Evolutionary conservation across 1,140 invertebrate species (phyloP), one percentile per base, ranked within the genome.

Genomic region (Eubasilissa regina): DNA sequence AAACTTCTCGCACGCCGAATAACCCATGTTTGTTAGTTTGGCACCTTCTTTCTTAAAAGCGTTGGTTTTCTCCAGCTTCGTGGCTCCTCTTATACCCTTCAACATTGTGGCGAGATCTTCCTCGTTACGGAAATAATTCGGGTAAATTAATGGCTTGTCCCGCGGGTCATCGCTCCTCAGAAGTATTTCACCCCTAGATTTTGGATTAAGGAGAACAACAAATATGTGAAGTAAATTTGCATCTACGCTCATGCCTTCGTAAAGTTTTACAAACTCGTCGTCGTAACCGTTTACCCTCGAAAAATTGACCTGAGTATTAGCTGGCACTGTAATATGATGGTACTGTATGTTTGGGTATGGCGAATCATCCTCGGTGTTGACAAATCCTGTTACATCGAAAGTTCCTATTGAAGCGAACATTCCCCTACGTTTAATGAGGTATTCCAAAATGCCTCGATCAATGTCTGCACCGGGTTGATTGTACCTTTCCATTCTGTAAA

Each of bases 91-190:
- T 12, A 90, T 87, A 35, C 89, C 90, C 84, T 88, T 90, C 8
- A 92, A 84, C 66, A 92, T 85, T 12, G 86, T 88, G n/a, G 87
- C 70, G 21, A 92, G 79, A 84, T 93, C 92, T 12, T 87, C 85
- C 56, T 85, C 77, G 70, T 92, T 88, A 11, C 90, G 79, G 56
- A 93, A 90, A 81, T 93, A 94, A 80, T 93, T 93, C 6, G 94
- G 90, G 84, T 92, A 90, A 53, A 95, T 91, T 25, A 92, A 79
- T 3, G 94, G 94, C 77, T 90, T 86, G 1, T 91, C 89, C 45
- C 86, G 76, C 82, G 94, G 91, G 91, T 92, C 89, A 1, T 85
- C 88, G 19, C 85, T 88, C 68, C 88, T 90, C 1, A 94, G 84
- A 77, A 86, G 81, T 13, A 94, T 87, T 6, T 84, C 84, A 11